Conservation (phyloP, 2,888 invertebrate genomes). For the Pristionchus japonicus region DNA sequence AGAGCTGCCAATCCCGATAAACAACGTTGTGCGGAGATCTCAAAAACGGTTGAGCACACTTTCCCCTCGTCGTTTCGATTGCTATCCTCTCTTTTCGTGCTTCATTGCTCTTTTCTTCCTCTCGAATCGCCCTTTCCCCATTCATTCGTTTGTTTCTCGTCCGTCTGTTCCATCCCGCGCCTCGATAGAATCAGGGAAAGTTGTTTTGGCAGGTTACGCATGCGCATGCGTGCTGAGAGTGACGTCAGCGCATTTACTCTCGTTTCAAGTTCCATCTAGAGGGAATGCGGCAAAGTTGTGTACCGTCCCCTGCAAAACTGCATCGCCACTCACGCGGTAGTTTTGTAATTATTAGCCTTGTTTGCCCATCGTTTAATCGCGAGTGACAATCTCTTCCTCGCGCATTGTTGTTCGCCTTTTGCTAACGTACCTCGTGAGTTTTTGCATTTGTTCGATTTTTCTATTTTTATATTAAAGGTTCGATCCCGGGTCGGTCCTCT, state of each 20-base stretch:
- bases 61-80: no score
- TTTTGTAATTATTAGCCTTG: background rate
- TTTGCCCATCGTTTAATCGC: background rate
- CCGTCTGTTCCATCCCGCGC: background rate
- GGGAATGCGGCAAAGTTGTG: background rate
- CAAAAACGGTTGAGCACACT: background rate
- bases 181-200: background rate
- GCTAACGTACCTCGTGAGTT: background rate
- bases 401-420: background rate
- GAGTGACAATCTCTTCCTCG: background rate
- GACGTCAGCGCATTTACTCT: background rate
- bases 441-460: background rate
- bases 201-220: slow-evolving; percentile 1
- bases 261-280: background rate
- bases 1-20: background rate
- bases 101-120: background rate
- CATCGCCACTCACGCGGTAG: background rate
- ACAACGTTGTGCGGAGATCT: background rate
- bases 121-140: background rate
- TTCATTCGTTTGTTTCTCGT: background rate
- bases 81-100: background rate
- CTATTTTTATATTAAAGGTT: background rate
- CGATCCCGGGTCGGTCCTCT: slow-evolving; percentile 2
- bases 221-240: background rate
- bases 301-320: background rate